These are phyloP conservation scores for Nephila pilipes DNA, from an alignment of 1,140 invertebrate species.

Conservation along the genomic window DNA sequence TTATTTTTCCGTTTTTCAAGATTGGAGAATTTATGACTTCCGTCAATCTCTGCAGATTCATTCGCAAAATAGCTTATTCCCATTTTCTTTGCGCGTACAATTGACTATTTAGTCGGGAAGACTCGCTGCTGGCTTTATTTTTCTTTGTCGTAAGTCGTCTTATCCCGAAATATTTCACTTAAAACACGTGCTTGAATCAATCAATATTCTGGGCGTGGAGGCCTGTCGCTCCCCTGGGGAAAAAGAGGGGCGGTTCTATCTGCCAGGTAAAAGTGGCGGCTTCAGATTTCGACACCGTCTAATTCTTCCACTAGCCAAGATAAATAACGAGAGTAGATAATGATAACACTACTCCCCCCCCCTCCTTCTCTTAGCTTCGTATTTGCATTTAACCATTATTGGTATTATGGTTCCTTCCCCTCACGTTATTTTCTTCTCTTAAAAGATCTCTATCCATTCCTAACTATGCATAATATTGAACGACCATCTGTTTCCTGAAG, in stretches of 20 bases:
- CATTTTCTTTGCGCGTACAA: slow-evolving; percentile 4
- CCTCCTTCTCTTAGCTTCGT: neutral
- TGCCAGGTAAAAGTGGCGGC: slow-evolving; percentile 33
- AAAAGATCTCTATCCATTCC: neutral
- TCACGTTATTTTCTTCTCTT: neutral
- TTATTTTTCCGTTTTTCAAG: slow-evolving; percentile 11
- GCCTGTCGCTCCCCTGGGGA: slow-evolving; percentile 9
- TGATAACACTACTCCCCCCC: neutral
- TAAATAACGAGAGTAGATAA: slow-evolving; percentile 36
- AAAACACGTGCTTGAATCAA: slow-evolving; percentile 18
- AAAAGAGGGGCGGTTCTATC: slow-evolving; percentile 25
- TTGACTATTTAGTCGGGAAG: neutral
- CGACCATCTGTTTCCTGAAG: neutral
- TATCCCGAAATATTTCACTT: slow-evolving; percentile 27
- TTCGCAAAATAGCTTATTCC: neutral
- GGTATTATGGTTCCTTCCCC: neutral
- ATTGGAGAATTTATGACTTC: neutral
- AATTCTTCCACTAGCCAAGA: slow-evolving; percentile 2
- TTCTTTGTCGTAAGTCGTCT: slow-evolving; percentile 24
- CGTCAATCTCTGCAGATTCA: neutral
- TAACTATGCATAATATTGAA: neutral
- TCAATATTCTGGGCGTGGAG: slow-evolving; percentile 40
- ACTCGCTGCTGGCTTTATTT: neutral
- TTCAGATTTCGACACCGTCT: slow-evolving; percentile 30
- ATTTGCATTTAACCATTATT: slow-evolving; percentile 39